These are phyloP conservation scores for Stomatorhinus ivindoensis DNA, from an alignment of 2,113 vertebrate species.

Conservation along the genomic window DNA sequence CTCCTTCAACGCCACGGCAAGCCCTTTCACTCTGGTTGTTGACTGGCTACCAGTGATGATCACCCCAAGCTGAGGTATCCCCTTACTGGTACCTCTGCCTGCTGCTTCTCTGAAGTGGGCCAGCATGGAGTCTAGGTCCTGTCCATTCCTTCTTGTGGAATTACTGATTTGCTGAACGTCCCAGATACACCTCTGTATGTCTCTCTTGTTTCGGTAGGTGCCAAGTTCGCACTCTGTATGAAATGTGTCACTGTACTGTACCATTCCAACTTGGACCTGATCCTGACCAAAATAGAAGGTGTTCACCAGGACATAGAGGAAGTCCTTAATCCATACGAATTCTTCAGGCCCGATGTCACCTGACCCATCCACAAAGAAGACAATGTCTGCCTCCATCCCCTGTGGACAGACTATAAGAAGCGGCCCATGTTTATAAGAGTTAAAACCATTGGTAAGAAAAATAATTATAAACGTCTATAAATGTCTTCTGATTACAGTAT, in stretches of 20 bases:
- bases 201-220: not conserved
- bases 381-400: not conserved
- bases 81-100: not conserved
- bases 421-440: not conserved
- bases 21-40: not conserved
- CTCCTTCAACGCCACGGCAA: not conserved
- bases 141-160: not conserved
- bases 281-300: not conserved
- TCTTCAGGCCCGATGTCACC: not conserved
- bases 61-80: not conserved
- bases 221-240: not conserved
- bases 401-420: not conserved
- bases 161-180: not conserved
- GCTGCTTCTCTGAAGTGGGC: not conserved
- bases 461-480: not conserved
- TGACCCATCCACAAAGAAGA: constrained; percentile 4
- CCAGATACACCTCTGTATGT: not conserved
- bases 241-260: not conserved
- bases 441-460: not conserved
- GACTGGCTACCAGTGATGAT: not conserved
- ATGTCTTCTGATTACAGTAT: not conserved
- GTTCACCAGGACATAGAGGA: not conserved
- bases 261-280: not conserved
- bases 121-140: not conserved
- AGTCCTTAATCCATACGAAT: not conserved